phyloP scores from a whole-genome alignment of 1,140 invertebrate genomes.

The Lasioglossum albipes region DNA sequence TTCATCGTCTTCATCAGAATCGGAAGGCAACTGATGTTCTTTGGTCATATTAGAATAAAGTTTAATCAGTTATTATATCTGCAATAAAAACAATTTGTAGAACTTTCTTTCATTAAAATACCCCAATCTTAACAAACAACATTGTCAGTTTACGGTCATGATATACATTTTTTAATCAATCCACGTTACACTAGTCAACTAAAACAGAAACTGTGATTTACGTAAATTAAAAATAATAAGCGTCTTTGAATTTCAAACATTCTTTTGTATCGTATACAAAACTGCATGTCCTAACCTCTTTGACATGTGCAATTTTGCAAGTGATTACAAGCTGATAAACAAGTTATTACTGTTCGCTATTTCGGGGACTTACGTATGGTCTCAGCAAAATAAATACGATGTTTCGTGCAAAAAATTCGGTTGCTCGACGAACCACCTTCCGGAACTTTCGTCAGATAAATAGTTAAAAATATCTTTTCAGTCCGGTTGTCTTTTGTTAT shows the following conservation, averaged over 20 bases:
- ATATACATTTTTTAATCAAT: not conserved
- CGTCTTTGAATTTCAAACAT: conserved; percentile 2
- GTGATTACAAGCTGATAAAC: not conserved
- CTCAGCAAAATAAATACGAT: conserved; percentile 14
- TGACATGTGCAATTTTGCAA: not conserved
- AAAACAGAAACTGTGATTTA: not conserved
- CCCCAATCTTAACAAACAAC: not conserved
- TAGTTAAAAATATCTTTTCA: conserved; percentile 9
- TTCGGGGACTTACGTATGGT: conserved; percentile 39
- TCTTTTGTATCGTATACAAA: conserved; percentile 17
- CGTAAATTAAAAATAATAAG: conserved; percentile 1
- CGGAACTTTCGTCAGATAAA: conserved; percentile 52
- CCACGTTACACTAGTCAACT: not conserved
- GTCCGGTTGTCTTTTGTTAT: not conserved
- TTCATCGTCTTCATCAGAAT: conserved; percentile 75
- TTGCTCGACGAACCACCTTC: conserved; percentile 34
- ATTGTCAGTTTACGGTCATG: not conserved
- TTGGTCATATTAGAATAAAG: conserved; percentile 50
- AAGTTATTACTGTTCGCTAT: not conserved
- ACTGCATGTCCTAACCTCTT: conserved; percentile 40
- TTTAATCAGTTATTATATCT: conserved; percentile 9
- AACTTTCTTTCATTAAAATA: not conserved
- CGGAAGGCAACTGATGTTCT: conserved; percentile 67
- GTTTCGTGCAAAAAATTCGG: conserved; percentile 42
- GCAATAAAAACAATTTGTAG: not conserved